phyloP scores from a whole-genome alignment of 2,888 invertebrate genomes.

The Marronus borbonicus region DNA sequence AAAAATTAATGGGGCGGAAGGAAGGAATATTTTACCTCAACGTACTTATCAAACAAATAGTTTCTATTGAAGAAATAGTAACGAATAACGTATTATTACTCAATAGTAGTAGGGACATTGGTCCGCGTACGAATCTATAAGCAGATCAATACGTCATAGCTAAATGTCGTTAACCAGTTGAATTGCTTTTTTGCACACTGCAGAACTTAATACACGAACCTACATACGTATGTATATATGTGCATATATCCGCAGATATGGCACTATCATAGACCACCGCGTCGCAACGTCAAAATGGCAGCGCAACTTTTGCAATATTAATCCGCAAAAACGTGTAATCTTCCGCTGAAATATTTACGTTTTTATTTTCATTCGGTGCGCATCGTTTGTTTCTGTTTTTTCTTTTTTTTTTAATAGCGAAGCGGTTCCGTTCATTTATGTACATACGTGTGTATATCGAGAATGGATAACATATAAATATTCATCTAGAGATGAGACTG shows the following conservation, averaged over 20 bases:
- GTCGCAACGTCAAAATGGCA: too few relatives aligned
- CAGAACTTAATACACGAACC: not conserved
- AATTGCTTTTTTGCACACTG: too few relatives aligned
- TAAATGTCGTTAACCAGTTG: too few relatives aligned
- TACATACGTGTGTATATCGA: conserved; percentile 21
- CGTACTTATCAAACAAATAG: too few relatives aligned
- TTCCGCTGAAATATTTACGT: conserved; percentile 37
- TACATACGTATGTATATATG: not conserved
- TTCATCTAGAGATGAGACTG: conserved; percentile 49
- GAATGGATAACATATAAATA: conserved; percentile 42
- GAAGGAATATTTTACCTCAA: too few relatives aligned
- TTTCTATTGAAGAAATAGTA: too few relatives aligned
- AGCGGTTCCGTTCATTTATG: not conserved
- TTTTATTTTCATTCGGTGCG: conserved; percentile 40
- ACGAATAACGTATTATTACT: too few relatives aligned
- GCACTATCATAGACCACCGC: not conserved
- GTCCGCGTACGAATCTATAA: too few relatives aligned
- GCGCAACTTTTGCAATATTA: conserved; percentile 14
- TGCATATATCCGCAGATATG: not conserved
- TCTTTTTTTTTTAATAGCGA: not conserved
- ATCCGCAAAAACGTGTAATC: conserved; percentile 30
- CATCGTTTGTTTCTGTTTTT: conserved; percentile 11
- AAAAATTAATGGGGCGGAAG: too few relatives aligned
- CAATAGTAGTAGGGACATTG: not conserved
- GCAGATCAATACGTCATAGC: too few relatives aligned